Base-by-base conservation (phyloP, 1,140 invertebrate genomes). In the Drosophila albomicans region DNA sequence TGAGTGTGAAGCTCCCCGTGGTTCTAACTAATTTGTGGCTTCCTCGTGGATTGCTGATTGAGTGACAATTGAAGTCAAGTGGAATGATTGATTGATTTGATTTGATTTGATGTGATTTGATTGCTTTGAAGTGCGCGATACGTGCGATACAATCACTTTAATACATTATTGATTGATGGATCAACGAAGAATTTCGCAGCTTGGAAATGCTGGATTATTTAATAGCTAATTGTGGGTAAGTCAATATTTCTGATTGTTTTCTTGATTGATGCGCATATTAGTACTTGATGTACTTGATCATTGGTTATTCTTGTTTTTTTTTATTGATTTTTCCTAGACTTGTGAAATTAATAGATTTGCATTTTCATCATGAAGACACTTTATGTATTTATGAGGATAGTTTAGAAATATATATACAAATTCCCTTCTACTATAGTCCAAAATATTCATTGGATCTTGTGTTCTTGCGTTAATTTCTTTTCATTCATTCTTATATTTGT, bases 41-140 rank as follows among this genome's bases (percentile, higher is more conserved):
- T 5, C 4, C 20, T 25, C 20, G 20, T 25, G 20, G 20, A 25
- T 25, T 13, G 7, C 32, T 49, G 59, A 63, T 63, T 63, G 59
- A 63, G 59, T 54, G 49, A 43, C 35, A 52, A 65, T 57, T 57
- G 54, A 20, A 41, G 32, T 52, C 16, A 15, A 43, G 11, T 65
- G 20, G 25, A 51, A 30, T 45, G 58, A 61, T 61, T 46, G 41
- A 38, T 63, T 65, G 35, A 41, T 20, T 5, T 32, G 54, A 3
- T 38, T 16, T 25, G 3, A 25, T 25, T 3, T 32, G 54, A 3
- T 38, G 20, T 65, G 35, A 41, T 20, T 5, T 32, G 54, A 3
- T 38, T 16, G 8, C 52, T 56, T 56, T 56, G 30, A 56, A 38
- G 52, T 56, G 52, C 30, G 32, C 52, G 51, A 11, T 32, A 30